Evolutionary conservation across 2,888 invertebrate species (phyloP).

Genomic region (Heliconius ismenius): DNA sequence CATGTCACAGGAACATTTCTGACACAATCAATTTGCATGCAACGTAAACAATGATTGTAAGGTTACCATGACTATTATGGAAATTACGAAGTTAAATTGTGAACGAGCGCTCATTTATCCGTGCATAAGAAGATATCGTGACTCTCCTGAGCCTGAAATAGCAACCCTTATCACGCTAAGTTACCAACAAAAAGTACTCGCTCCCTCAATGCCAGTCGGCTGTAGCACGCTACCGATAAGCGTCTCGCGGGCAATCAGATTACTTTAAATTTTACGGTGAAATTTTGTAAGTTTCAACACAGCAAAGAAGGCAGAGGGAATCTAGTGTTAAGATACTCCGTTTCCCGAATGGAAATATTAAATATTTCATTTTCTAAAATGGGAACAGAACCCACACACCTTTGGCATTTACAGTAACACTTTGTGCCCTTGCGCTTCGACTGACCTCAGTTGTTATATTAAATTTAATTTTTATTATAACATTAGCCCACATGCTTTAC

Average conservation of each 20-base stretch:
- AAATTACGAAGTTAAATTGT: conserved; percentile 46
- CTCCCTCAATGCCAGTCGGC: conserved; percentile 58
- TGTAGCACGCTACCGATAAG: conserved; percentile 64
- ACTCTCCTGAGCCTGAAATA: conserved; percentile 67
- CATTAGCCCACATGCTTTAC: conserved; percentile 25
- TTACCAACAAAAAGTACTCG: conserved; percentile 59
- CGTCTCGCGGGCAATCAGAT: conserved; percentile 50
- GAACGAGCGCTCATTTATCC: conserved; percentile 45
- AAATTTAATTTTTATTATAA: background rate
- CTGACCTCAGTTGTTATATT: conserved; percentile 42
- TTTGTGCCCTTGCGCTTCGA: background rate
- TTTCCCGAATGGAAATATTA: background rate
- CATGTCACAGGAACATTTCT: conserved; percentile 27
- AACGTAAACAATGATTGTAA: conserved; percentile 34
- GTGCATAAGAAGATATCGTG: conserved; percentile 67
- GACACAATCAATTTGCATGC: conserved; percentile 41
- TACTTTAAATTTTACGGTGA: conserved; percentile 48
- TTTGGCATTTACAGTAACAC: background rate
- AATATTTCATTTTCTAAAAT: background rate
- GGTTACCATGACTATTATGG: conserved; percentile 43
- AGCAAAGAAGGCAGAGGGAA: too few relatives aligned
- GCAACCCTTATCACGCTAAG: conserved; percentile 73
- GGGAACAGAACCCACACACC: background rate
- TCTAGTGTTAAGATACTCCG: background rate
- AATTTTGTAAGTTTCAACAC: conserved; percentile 54